Evolutionary conservation across 2,888 invertebrate species (phyloP), one percentile per base, ranked within the genome.

Genomic region (Plagiodera versicolora): DNA sequence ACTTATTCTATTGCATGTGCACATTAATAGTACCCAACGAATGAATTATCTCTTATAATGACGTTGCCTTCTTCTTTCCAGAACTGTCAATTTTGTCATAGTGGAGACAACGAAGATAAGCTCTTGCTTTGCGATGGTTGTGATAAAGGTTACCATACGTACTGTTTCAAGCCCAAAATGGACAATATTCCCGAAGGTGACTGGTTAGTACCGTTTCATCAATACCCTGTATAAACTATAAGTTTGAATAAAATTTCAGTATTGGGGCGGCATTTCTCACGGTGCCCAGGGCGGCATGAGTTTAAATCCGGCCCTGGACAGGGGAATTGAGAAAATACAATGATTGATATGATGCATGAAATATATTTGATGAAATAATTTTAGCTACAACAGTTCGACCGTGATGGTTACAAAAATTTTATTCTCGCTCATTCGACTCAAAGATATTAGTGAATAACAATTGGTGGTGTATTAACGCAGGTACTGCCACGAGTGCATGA

Each of bases 111-210:
- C 75, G 98, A 98, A 79, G 97, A 95, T 70, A 92, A 96, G 79
- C 83, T 98, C 69, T 82, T 98, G 70, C 84, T 98, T 19, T 98
- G 98, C 81, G 98, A 98, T 81, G 94, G 96, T 67, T 98, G 98
- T 81, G 98, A 98, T 81, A 94, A 95, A 79, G 98, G 98, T 53
- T 98, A 97, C 81, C 98, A 98, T 83, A 98, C 96, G 50, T 98
- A 98, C 80, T 98, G 98, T 83, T 98, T 98, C 85, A 95, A 94
- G 82, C 98, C 98, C 66, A 88, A 91, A 79, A 92, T 98, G 92
- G 94, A 94, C 61, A 90, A 90, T 75, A 97, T 98, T 80, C 98
- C 98, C 16, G 96, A 96, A 71, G 98, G 98, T 28, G 97, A 98
- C 80, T 98, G 98, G 98, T 94, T 76, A 84, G 87, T 81, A 5